Percentiles rank a stretch among this genome's conserved stretches.
These are phyloP conservation scores for Globicephala melas DNA, from an alignment of 2,113 vertebrate species.

Conservation along the genomic window DNA sequence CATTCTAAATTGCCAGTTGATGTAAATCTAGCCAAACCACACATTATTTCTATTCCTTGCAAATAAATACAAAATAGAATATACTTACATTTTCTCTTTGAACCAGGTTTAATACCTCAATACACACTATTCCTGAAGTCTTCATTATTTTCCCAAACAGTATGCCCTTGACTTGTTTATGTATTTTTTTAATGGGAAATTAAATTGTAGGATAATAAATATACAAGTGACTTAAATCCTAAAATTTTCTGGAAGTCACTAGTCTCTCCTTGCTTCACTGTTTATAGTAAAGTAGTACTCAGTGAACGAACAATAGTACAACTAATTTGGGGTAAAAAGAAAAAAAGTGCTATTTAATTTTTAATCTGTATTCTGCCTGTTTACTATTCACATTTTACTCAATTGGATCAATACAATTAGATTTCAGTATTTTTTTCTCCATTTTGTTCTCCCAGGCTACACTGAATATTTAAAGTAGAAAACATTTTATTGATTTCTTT, in stretches of 20 bases:
- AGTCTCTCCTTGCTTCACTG: not conserved
- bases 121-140: not conserved
- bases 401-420: not conserved
- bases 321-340: not conserved
- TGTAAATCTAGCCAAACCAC: not conserved
- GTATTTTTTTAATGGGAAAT: not conserved
- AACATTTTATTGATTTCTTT: conserved; percentile 37
- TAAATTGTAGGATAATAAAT: not conserved
- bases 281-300: not conserved
- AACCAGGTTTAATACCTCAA: not conserved
- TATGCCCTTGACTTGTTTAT: not conserved
- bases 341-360: not conserved
- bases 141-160: not conserved
- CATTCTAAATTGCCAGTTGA: not conserved
- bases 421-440: not conserved
- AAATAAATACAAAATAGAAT: conserved; percentile 6
- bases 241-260: not conserved
- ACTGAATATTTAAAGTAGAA: conserved; percentile 48
- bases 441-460: not conserved
- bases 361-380: not conserved
- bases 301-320: not conserved
- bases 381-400: conserved; percentile 19
- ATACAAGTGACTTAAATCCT: not conserved
- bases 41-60: not conserved
- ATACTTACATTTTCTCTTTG: not conserved